phyloP scores from a whole-genome alignment of 1,140 invertebrate genomes.

The Eumeta japonica region DNA sequence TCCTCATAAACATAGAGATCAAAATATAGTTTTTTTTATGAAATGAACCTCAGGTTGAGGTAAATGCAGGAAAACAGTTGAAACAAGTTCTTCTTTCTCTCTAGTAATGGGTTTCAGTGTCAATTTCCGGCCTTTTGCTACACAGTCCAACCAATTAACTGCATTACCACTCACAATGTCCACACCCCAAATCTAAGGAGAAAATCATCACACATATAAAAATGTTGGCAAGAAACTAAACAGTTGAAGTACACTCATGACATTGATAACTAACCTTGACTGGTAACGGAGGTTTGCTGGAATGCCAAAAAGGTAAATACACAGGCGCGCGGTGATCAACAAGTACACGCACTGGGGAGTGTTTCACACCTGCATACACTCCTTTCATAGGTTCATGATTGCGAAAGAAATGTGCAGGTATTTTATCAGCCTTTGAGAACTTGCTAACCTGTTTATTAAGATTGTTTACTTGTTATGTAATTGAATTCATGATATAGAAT shows the following conservation, averaged over 20 bases:
- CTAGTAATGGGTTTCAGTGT: constrained; percentile 38
- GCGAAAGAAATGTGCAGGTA: constrained; percentile 48
- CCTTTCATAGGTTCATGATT: constrained; percentile 43
- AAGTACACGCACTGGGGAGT: constrained; percentile 40
- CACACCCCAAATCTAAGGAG: constrained; percentile 46
- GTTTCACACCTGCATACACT: constrained; percentile 39
- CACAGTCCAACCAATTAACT: constrained; percentile 48
- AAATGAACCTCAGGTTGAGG: constrained; percentile 31
- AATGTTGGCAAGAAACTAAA: neutral
- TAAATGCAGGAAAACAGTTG: constrained; percentile 44
- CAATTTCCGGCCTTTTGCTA: constrained; percentile 37
- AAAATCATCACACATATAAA: too few relatives aligned
- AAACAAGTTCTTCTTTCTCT: constrained; percentile 44
- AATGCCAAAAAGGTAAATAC: constrained; percentile 55
- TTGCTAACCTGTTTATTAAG: constrained; percentile 48
- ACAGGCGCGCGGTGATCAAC: constrained; percentile 49
- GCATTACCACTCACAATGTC: constrained; percentile 48
- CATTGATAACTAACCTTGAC: constrained; percentile 39
- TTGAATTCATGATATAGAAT: constrained; percentile 2
- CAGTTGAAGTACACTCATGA: constrained; percentile 7
- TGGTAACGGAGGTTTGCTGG: constrained; percentile 50
- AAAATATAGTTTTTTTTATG: constrained; percentile 5
- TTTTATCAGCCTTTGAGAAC: constrained; percentile 48
- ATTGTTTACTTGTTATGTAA: constrained; percentile 12
- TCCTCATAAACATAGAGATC: neutral